Conservation (phyloP, 2,888 invertebrate species). For the Lapara coniferarum region DNA sequence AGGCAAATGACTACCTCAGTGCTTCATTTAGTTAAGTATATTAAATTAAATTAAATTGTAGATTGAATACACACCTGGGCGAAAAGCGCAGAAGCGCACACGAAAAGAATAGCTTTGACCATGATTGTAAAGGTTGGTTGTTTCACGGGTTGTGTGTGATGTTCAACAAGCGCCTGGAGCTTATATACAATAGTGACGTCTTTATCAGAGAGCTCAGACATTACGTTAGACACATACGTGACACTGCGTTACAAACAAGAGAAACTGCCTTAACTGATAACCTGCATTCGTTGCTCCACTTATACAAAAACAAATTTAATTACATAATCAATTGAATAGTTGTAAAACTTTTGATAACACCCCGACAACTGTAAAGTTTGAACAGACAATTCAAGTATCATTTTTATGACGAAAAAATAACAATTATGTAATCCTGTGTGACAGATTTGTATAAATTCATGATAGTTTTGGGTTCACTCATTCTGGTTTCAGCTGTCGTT, state of each 20-base stretch:
- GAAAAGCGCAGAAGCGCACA: conserved; percentile 27
- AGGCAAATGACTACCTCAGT: no score
- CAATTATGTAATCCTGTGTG: no score
- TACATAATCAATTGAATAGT: background rate
- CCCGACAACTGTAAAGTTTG: no score
- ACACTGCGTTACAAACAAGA: background rate
- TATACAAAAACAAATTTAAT: background rate
- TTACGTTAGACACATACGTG: background rate
- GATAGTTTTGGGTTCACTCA: background rate
- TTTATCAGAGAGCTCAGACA: background rate
- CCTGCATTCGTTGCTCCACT: conserved; percentile 3
- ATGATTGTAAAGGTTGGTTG: conserved; percentile 8
- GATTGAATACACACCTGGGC: conserved; percentile 24
- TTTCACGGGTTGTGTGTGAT: conserved; percentile 12
- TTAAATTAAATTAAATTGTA: background rate
- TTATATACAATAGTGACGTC: background rate
- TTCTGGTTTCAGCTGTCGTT: conserved; percentile 22
- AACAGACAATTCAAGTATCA: background rate
- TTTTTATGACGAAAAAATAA: no score
- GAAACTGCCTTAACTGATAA: conserved; percentile 4
- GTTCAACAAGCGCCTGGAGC: background rate
- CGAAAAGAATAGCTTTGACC: conserved; percentile 28
- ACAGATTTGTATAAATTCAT: background rate
- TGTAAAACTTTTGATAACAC: background rate
- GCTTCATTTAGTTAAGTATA: no score